phyloP scores from a whole-genome alignment of 1,140 invertebrate genomes.

The Drosophila insularis region DNA sequence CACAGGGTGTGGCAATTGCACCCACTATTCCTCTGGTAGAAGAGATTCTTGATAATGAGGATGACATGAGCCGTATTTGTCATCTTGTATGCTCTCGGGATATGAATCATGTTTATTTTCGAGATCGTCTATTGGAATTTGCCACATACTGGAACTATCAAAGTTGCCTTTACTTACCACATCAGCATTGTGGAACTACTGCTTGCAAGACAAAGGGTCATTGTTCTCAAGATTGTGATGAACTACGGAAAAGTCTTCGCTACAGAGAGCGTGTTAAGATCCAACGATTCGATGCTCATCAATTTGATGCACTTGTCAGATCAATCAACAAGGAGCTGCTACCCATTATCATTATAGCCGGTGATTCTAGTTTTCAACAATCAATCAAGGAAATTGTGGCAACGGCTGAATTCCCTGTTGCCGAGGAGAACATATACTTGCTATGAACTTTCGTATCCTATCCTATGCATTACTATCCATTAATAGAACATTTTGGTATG shows the following conservation, averaged over 20 bases:
- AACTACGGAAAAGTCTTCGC: slow-evolving; percentile 36
- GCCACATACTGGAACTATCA: slow-evolving; percentile 73
- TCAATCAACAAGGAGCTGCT: background rate
- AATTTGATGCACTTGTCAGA: slow-evolving; percentile 1
- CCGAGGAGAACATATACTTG: slow-evolving; percentile 40
- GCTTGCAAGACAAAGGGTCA: background rate
- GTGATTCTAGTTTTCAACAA: slow-evolving; percentile 48
- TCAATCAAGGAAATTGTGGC: slow-evolving; percentile 22
- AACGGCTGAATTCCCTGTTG: slow-evolving; percentile 6
- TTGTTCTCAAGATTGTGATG: slow-evolving; percentile 26
- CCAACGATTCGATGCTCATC: slow-evolving; percentile 31
- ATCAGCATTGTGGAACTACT: slow-evolving; percentile 28
- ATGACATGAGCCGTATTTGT: slow-evolving; percentile 65
- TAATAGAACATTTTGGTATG: too few species aligned
- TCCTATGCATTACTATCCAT: too few species aligned
- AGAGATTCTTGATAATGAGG: slow-evolving; percentile 70
- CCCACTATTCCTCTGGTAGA: slow-evolving; percentile 63
- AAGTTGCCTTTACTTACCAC: slow-evolving; percentile 60
- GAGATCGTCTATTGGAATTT: slow-evolving; percentile 60
- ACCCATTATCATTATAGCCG: slow-evolving; percentile 49
- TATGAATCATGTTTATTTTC: slow-evolving; percentile 66
- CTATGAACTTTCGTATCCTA: slow-evolving; percentile 27
- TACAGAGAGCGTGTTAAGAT: slow-evolving; percentile 54
- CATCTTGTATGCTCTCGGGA: slow-evolving; percentile 66
- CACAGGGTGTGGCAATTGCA: slow-evolving; percentile 76